Evolutionary conservation across 2,113 vertebrate genomes (phyloP).

Genomic region (Dunckerocampus dactyliophorus): DNA sequence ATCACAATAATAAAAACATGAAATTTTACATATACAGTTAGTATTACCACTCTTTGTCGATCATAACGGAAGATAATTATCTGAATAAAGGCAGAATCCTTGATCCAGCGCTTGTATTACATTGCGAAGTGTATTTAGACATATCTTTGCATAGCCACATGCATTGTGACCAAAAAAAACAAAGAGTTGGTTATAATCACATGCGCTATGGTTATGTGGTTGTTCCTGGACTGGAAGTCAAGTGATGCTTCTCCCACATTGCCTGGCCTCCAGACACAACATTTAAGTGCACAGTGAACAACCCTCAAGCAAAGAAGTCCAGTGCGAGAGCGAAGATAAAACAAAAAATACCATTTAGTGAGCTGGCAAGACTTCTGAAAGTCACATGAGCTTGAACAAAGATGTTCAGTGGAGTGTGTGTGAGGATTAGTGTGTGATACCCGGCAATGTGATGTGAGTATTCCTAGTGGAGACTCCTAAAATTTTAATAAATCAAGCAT

Average conservation of each 20-base stretch:
- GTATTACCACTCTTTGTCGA: too few species aligned
- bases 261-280: conserved; percentile 12
- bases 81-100: too few species aligned
- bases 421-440: background rate
- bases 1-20: too few species aligned
- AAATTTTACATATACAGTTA: too few species aligned
- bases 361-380: conserved; percentile 8
- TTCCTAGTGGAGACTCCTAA: background rate
- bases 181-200: conserved; percentile 1
- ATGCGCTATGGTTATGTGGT: background rate
- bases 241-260: conserved; percentile 40
- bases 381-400: conserved; percentile 37
- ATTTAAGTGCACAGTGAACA: conserved; percentile 14
- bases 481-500: background rate
- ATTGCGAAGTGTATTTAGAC: too few species aligned
- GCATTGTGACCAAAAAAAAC: background rate
- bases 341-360: conserved; percentile 27
- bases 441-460: background rate
- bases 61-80: too few species aligned
- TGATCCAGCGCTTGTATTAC: too few species aligned
- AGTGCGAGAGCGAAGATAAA: conserved; percentile 29
- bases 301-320: conserved; percentile 22
- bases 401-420: conserved; percentile 3
- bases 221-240: conserved; percentile 38
- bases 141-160: background rate